Percentiles rank a stretch among this genome's conserved stretches.
These are phyloP conservation scores for Myoxocephalus aenaeus DNA, from an alignment of 2,797 vertebrate species.

Conservation along the genomic window DNA sequence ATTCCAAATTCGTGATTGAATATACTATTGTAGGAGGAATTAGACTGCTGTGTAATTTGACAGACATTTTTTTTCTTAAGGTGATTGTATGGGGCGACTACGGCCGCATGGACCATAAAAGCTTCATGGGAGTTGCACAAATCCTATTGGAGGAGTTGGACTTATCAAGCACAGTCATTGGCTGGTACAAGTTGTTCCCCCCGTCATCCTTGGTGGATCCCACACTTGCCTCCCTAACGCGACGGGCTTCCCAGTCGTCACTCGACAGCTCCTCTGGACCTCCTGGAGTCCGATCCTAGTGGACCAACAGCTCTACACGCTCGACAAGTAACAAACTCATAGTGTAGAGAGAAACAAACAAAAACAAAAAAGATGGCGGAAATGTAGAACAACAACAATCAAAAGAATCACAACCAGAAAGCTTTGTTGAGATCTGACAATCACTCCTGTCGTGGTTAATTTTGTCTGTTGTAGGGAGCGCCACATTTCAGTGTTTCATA, in stretches of 20 bases:
- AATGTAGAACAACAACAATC: slow-evolving; percentile 80
- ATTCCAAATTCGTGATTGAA: neutral
- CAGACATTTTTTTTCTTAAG: slow-evolving; percentile 70
- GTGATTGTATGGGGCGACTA: slow-evolving; percentile 99
- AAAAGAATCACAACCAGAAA: slow-evolving; percentile 85
- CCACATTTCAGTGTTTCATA: slow-evolving; percentile 73
- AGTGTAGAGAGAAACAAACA: slow-evolving; percentile 53
- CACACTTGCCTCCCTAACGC: slow-evolving; percentile 94
- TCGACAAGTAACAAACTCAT: slow-evolving; percentile 44
- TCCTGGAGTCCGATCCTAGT: slow-evolving; percentile 93
- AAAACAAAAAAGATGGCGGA: slow-evolving; percentile 37
- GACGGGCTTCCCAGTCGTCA: slow-evolving; percentile 96
- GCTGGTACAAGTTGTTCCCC: slow-evolving; percentile 99
- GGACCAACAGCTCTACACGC: slow-evolving; percentile 72
- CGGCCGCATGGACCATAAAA: slow-evolving; percentile 99
- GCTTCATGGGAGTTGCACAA: slow-evolving; percentile 99
- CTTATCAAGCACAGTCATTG: slow-evolving; percentile 98
- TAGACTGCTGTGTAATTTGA: slow-evolving; percentile 18
- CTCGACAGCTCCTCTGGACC: slow-evolving; percentile 96
- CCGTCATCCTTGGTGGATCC: slow-evolving; percentile 98
- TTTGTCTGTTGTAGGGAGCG: slow-evolving; percentile 81
- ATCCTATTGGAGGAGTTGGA: slow-evolving; percentile 98
- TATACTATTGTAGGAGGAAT: neutral
- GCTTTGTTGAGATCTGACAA: slow-evolving; percentile 98
- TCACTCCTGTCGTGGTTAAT: slow-evolving; percentile 88